These are phyloP conservation scores for Trichogramma pretiosum DNA, from an alignment of 1,140 invertebrate species.

Conservation along the genomic window DNA sequence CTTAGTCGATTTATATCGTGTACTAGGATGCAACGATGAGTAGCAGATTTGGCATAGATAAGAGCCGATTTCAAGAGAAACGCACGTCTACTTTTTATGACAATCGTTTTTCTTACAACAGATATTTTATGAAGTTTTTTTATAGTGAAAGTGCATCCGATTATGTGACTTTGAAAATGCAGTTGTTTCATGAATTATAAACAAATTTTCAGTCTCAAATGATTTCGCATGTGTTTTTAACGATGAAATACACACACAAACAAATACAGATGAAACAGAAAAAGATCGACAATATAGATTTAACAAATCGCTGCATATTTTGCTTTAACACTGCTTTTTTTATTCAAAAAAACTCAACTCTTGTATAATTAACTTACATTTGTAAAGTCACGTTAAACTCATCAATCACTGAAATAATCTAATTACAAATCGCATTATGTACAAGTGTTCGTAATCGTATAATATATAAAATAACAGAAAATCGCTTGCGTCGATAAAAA, in stretches of 20 bases:
- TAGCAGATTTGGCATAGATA: too few species aligned
- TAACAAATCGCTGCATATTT: background rate
- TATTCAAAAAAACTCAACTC: constrained; percentile 1
- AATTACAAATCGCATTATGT: too few species aligned
- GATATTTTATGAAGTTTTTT: background rate
- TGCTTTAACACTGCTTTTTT: constrained; percentile 4
- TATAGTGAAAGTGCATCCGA: background rate
- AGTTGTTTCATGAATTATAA: background rate
- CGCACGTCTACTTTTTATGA: background rate
- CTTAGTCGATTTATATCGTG: too few species aligned
- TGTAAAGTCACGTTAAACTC: constrained; percentile 15
- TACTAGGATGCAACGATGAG: too few species aligned
- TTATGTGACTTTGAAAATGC: constrained; percentile 8
- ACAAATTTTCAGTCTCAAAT: constrained; percentile 4
- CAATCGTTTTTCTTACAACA: background rate
- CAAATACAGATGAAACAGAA: background rate
- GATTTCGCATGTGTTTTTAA: constrained; percentile 5
- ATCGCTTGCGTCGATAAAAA: background rate
- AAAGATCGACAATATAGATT: background rate
- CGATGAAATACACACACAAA: constrained; percentile 6
- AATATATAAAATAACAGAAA: too few species aligned
- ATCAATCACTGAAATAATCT: constrained; percentile 12
- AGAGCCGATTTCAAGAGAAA: background rate
- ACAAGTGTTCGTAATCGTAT: too few species aligned
- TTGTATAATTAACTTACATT: constrained; percentile 9